These are phyloP conservation scores for Acanthacorydalis orientalis DNA, from an alignment of 2,888 invertebrate genomes.

Conservation along the genomic window DNA sequence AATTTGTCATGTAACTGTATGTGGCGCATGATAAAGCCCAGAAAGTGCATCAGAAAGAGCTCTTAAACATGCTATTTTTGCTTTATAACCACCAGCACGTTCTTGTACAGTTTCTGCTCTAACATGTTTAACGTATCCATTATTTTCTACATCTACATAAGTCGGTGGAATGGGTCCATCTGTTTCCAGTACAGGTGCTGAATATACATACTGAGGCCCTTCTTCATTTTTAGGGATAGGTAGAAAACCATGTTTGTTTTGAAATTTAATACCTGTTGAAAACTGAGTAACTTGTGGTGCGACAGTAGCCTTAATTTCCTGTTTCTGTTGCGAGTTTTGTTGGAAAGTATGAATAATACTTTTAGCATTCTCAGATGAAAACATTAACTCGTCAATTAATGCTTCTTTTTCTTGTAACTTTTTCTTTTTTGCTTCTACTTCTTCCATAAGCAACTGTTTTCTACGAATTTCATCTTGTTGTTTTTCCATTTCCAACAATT, in stretches of 20 bases:
- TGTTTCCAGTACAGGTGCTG: slow-evolving; percentile 35
- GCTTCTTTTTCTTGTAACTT: slow-evolving; percentile 80
- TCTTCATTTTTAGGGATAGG: slow-evolving; percentile 59
- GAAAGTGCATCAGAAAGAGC: slow-evolving; percentile 79
- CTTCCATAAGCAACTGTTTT: slow-evolving; percentile 50
- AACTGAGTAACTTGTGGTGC: slow-evolving; percentile 50
- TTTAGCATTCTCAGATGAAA: slow-evolving; percentile 77
- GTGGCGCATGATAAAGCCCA: slow-evolving; percentile 40
- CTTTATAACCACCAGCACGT: slow-evolving; percentile 75
- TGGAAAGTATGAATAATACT: slow-evolving; percentile 73
- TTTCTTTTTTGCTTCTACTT: slow-evolving; percentile 55
- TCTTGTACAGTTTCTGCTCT: slow-evolving; percentile 55
- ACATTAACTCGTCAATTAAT: slow-evolving; percentile 88
- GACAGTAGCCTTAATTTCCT: slow-evolving; percentile 28
- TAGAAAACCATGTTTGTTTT: slow-evolving; percentile 41
- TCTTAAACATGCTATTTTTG: slow-evolving; percentile 65
- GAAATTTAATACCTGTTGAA: slow-evolving; percentile 74
- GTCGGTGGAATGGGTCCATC: slow-evolving; percentile 62
- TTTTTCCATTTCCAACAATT: slow-evolving; percentile 66
- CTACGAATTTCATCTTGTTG: slow-evolving; percentile 57
- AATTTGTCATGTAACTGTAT: slow-evolving; percentile 4
- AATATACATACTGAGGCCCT: slow-evolving; percentile 58
- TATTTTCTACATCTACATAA: slow-evolving; percentile 38
- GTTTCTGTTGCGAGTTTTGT: slow-evolving; percentile 48
- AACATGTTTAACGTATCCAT: slow-evolving; percentile 61